These are phyloP conservation scores for Pseudomyrmex concolor DNA, from an alignment of 1,140 invertebrate genomes.

Conservation along the genomic window DNA sequence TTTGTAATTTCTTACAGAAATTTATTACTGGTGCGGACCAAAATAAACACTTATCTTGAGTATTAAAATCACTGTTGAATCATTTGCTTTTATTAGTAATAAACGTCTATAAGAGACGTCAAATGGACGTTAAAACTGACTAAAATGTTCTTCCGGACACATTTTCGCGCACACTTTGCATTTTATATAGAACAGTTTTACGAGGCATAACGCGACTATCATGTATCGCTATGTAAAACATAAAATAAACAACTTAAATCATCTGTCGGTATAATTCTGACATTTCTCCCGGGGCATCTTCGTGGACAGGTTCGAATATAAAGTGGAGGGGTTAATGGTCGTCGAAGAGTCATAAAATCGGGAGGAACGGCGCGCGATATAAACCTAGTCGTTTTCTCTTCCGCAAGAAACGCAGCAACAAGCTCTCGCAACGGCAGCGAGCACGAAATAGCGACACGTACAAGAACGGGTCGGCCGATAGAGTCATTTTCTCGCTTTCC, in stretches of 20 bases:
- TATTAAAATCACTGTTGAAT: no score
- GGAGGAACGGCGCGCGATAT: conserved; percentile 58
- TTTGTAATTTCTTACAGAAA: no score
- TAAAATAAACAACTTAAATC: conserved; percentile 5
- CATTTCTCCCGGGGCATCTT: neutral
- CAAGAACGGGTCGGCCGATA: conserved; percentile 44
- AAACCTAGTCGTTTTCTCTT: conserved; percentile 45
- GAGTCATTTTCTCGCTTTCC: conserved; percentile 42
- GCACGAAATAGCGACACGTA: conserved; percentile 58
- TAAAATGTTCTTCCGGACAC: neutral
- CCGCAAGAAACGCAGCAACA: conserved; percentile 69
- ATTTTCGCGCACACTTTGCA: neutral
- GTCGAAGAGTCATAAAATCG: conserved; percentile 70
- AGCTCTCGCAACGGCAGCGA: conserved; percentile 66
- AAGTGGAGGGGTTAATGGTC: conserved; percentile 61
- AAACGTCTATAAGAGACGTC: no score
- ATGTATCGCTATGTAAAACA: neutral
- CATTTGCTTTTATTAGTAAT: no score
- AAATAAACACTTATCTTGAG: no score
- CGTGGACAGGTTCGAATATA: conserved; percentile 42
- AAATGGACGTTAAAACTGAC: no score
- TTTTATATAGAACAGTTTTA: no score
- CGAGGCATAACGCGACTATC: no score
- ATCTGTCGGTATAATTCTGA: neutral
- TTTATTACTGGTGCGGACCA: no score